Conservation (phyloP, 2,888 invertebrate species). For the Allophyes oxyacanthae region DNA sequence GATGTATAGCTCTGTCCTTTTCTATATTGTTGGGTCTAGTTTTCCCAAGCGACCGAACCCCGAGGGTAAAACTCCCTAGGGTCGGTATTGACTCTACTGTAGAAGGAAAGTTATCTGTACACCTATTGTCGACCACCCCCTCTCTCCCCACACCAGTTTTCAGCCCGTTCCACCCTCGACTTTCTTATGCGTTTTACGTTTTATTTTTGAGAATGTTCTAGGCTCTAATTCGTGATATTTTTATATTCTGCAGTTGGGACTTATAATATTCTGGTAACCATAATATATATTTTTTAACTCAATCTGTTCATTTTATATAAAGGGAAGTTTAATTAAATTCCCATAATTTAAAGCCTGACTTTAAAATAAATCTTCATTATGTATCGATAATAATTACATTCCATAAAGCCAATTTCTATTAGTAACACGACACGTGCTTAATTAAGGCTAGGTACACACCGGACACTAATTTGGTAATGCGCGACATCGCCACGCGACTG, state of each 20-base stretch:
- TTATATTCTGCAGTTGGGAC: constrained; percentile 40
- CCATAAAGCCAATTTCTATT: constrained; percentile 55
- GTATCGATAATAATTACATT: too few relatives aligned
- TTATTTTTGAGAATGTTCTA: constrained; percentile 75
- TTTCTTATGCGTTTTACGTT: constrained; percentile 89
- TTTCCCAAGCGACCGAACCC: constrained; percentile 88
- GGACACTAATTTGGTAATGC: constrained; percentile 86
- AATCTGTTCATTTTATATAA: too few relatives aligned
- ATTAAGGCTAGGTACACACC: constrained; percentile 79
- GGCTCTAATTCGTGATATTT: constrained; percentile 56
- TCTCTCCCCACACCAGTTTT: constrained; percentile 63
- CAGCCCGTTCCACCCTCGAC: constrained; percentile 71
- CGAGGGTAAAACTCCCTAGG: constrained; percentile 89
- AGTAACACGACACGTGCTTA: constrained; percentile 72
- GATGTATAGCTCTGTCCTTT: constrained; percentile 79
- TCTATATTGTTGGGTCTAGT: constrained; percentile 90
- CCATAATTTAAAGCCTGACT: too few relatives aligned
- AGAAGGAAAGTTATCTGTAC: constrained; percentile 89
- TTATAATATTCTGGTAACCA: too few relatives aligned
- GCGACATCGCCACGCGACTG: constrained; percentile 73
- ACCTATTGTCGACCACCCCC: constrained; percentile 87
- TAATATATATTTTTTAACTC: constrained; percentile 25
- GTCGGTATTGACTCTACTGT: constrained; percentile 89
- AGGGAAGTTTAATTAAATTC: too few relatives aligned
- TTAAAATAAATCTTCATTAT: too few relatives aligned